Conservation (phyloP, 2,888 invertebrate species). For the Aspidiotus rigidus region DNA sequence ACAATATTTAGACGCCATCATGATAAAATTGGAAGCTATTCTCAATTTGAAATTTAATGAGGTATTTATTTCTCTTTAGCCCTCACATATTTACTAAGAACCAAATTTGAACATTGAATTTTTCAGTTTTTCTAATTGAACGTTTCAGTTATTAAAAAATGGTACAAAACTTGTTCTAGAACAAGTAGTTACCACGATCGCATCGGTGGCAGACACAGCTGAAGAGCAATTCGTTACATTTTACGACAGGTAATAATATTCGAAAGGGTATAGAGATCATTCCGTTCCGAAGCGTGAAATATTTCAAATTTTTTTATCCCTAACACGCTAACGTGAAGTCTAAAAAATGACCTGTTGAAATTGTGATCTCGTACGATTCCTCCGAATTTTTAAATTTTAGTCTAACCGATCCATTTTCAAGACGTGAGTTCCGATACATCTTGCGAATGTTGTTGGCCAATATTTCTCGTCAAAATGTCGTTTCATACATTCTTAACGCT, state of each 20-base stretch:
- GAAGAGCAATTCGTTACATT: conserved; percentile 91
- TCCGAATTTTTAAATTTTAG: too few species aligned
- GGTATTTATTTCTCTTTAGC: conserved; percentile 37
- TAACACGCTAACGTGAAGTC: too few species aligned
- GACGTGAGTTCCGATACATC: too few species aligned
- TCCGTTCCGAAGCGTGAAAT: too few species aligned
- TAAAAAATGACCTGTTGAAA: too few species aligned
- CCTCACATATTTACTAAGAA: background rate
- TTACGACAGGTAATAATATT: conserved; percentile 62
- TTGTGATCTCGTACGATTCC: too few species aligned
- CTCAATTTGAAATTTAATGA: conserved; percentile 89
- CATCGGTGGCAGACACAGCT: conserved; percentile 95
- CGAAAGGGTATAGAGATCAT: too few species aligned
- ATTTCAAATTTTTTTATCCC: too few species aligned
- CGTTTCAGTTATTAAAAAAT: conserved; percentile 62
- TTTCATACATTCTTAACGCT: too few species aligned
- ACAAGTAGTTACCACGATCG: conserved; percentile 97
- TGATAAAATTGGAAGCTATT: conserved; percentile 81
- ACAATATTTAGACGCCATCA: conserved; percentile 81
- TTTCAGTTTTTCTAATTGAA: background rate
- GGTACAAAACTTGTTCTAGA: conserved; percentile 94
- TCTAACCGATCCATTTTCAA: too few species aligned
- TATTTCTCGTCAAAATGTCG: too few species aligned
- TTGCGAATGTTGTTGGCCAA: too few species aligned
- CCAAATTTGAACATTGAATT: background rate